A percentile compares a stretch with the other conserved stretches of the same genome.
phyloP scores from a whole-genome alignment of 2,888 invertebrate genomes.

The Slavum lentiscoides region DNA sequence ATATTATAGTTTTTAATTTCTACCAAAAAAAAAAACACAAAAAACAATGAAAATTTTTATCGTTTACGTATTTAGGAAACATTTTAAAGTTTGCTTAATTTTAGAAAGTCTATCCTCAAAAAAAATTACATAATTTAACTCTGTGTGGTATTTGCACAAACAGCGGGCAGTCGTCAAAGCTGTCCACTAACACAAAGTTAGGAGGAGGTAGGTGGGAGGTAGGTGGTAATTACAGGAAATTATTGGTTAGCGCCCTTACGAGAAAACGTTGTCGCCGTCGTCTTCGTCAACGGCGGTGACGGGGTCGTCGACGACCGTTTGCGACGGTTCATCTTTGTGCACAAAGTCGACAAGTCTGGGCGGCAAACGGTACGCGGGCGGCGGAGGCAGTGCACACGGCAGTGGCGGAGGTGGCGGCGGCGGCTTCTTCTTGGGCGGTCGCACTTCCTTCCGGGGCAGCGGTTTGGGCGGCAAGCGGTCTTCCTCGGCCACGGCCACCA shows the following conservation, averaged over 20 bases:
- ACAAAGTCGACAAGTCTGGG: conserved; percentile 75
- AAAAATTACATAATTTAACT: no score
- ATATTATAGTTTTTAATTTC: no score
- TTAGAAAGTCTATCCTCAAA: no score
- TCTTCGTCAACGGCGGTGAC: conserved; percentile 47
- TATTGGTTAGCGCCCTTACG: conserved; percentile 37
- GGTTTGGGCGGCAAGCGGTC: conserved; percentile 58
- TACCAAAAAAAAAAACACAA: no score
- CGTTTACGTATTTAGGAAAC: no score
- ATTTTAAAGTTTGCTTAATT: no score
- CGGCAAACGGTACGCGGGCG: conserved; percentile 55
- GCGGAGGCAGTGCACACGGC: conserved; percentile 50
- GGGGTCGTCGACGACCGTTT: conserved; percentile 56
- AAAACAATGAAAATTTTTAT: no score
- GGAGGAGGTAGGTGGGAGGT: not conserved
- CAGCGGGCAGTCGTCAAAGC: no score
- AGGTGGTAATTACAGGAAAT: not conserved
- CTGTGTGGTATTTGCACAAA: no score
- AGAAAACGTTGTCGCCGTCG: conserved; percentile 34
- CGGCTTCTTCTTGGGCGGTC: conserved; percentile 59
- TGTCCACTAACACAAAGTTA: no score
- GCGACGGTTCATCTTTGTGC: conserved; percentile 62
- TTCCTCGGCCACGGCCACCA: conserved; percentile 58
- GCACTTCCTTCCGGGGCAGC: conserved; percentile 56
- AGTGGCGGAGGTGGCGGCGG: conserved; percentile 57